Conservation (phyloP, 2,797 vertebrate species). For the Stomatorhinus walkeri region DNA sequence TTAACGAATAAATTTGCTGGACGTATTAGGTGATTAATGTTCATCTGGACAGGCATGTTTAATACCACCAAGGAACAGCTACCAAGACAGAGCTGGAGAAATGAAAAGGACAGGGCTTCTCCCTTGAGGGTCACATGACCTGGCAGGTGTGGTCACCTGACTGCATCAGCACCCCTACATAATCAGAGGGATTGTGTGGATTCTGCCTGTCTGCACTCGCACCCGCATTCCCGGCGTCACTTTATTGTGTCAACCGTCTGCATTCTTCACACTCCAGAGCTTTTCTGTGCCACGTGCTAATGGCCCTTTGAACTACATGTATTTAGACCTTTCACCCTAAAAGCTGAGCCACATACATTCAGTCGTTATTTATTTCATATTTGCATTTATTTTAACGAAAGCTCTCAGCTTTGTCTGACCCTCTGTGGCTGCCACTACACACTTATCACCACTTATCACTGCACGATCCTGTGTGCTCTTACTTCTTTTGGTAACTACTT, state of each 20-base stretch:
- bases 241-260: neutral
- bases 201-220: neutral
- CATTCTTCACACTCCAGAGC: neutral
- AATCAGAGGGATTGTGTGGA: neutral
- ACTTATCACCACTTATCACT: neutral
- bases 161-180: neutral
- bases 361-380: neutral
- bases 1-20: neutral
- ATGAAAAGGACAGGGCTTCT: neutral
- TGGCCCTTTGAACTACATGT: neutral
- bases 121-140: neutral
- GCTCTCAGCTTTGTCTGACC: neutral
- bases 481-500: neutral
- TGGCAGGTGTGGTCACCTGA: neutral
- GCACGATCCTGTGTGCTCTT: neutral
- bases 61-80: neutral
- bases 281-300: neutral
- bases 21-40: neutral
- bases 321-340: neutral
- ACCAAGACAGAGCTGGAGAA: neutral
- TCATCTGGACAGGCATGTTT: neutral
- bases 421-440: neutral
- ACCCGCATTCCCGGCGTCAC: neutral
- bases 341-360: neutral
- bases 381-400: neutral